A percentile compares a stretch with the other conserved stretches of the same genome.
These are phyloP conservation scores for Epizoanthus rinbou DNA, from an alignment of 92 coral and sea anemone genomes.

Conservation along the genomic window DNA sequence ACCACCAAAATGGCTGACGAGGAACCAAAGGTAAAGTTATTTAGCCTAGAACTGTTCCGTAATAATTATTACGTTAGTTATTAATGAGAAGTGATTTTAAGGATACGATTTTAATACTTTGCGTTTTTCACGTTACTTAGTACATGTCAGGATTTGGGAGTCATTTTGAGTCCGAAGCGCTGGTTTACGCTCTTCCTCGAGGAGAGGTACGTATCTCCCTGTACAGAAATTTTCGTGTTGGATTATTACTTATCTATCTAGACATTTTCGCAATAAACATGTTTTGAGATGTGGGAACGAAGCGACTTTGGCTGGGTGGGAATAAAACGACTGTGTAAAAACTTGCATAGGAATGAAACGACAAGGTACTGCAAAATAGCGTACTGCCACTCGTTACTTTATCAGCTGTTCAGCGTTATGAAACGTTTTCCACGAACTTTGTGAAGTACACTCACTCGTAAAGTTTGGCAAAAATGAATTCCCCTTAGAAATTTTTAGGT, in stretches of 20 bases:
- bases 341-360: conserved; percentile 16
- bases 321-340: conserved; percentile 14
- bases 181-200: conserved; percentile 21
- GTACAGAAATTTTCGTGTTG: not conserved
- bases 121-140: conserved; percentile 1
- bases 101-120: conserved; percentile 11
- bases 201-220: conserved; percentile 2
- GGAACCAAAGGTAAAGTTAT: not conserved
- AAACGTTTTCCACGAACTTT: conserved; percentile 15
- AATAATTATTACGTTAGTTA: not conserved
- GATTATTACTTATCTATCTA: conserved; percentile 4
- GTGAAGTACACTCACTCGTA: conserved; percentile 17
- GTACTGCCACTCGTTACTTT: conserved; percentile 17
- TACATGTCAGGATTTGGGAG: conserved; percentile 39
- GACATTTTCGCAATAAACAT: conserved; percentile 10
- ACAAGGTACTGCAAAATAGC: conserved; percentile 16
- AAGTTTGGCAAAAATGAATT: conserved; percentile 14
- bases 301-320: conserved; percentile 20
- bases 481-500: conserved; percentile 15
- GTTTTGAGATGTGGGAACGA: conserved; percentile 17
- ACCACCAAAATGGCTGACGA: conserved; percentile 20
- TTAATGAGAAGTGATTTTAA: conserved; percentile 3
- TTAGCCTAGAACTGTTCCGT: conserved; percentile 5
- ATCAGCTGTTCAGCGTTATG: conserved; percentile 17
- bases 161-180: conserved; percentile 37